Evolutionary conservation across 2,888 invertebrate species (phyloP).

Genomic region (Pycnomerus fuliginosus): DNA sequence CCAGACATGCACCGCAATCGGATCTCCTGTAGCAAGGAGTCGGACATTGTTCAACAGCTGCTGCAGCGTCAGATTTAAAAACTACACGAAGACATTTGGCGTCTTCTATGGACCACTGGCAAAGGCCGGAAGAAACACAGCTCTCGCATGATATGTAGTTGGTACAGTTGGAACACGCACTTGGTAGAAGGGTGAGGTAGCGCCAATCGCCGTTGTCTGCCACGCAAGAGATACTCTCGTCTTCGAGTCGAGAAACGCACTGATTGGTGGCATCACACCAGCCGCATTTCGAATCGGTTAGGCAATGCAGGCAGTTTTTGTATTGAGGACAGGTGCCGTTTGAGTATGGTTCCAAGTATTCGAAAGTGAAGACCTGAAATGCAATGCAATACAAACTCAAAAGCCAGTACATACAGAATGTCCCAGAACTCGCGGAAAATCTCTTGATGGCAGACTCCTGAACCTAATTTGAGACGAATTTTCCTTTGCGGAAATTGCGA

Average conservation of each 20-base stretch:
- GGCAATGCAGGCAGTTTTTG: conserved; percentile 82
- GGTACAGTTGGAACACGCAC: conserved; percentile 83
- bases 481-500: no score
- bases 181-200: conserved; percentile 78
- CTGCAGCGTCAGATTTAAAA: conserved; percentile 64
- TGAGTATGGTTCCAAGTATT: conserved; percentile 85
- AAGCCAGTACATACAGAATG: no score
- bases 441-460: no score
- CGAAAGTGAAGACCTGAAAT: conserved; percentile 71
- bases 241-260: conserved; percentile 67
- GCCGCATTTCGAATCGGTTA: conserved; percentile 85
- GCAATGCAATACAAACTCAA: no score
- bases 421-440: no score
- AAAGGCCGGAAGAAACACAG: conserved; percentile 72
- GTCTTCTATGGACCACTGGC: conserved; percentile 92
- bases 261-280: conserved; percentile 83
- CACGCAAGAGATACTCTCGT: conserved; percentile 65
- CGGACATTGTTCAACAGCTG: conserved; percentile 69
- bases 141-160: conserved; percentile 87
- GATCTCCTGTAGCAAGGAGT: conserved; percentile 75
- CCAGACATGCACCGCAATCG: conserved; percentile 80
- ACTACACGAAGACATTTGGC: conserved; percentile 83
- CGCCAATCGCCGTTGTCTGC: conserved; percentile 66
- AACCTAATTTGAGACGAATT: no score
- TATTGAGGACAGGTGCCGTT: conserved; percentile 76